Conservation (phyloP, 2,888 invertebrate genomes). For the Stenichneumon culpator region DNA sequence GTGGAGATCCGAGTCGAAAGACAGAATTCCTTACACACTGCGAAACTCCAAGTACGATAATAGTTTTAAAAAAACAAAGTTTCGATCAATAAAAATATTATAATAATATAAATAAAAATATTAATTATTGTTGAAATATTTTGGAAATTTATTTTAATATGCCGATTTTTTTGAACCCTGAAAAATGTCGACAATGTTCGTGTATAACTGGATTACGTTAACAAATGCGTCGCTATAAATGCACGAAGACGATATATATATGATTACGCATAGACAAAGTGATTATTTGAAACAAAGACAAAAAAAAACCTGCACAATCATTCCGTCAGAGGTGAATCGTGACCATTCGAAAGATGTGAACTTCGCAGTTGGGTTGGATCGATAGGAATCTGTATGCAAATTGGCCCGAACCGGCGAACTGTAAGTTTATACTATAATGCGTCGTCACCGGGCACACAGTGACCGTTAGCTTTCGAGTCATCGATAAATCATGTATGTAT, state of each 20-base stretch:
- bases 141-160: neutral
- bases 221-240: neutral
- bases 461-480: neutral
- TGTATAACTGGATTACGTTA: neutral
- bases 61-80: no score
- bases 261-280: neutral
- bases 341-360: conserved; percentile 1
- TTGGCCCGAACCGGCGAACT: conserved; percentile 45
- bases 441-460: neutral
- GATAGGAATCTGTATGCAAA: conserved; percentile 36
- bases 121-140: neutral
- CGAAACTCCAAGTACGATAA: no score
- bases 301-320: conserved; percentile 28
- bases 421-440: neutral
- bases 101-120: no score
- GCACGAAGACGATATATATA: neutral
- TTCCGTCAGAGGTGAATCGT: conserved; percentile 40
- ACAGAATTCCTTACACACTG: no score
- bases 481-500: neutral
- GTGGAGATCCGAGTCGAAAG: no score
- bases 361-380: neutral
- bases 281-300: neutral
- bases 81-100: no score
- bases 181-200: neutral
- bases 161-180: neutral